Evolutionary conservation across 2,888 invertebrate genomes (phyloP), one percentile per base, ranked within the genome.

Genomic region (Dicyrtomina minuta): DNA sequence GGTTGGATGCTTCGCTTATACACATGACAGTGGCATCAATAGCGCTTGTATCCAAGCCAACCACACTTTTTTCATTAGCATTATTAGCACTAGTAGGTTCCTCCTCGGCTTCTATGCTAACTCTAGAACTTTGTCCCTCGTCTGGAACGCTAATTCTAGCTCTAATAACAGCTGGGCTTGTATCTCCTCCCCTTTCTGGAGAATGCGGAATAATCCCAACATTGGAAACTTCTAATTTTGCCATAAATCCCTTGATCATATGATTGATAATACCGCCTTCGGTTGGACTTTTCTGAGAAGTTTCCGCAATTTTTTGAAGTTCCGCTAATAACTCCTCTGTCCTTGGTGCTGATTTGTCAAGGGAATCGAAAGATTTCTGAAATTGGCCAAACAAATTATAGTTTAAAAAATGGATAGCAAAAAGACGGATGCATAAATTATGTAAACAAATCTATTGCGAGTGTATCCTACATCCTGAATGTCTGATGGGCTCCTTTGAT

Each of bases 1-100:
- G 17, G 43, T 61, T 64, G n/a, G 55, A 49, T n/a, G 33, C 59
- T 41, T 65, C 66, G 26, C 20, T 55, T 8, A 13, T 61, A 15
- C 66, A 60, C 58, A 67, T 62, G 15, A 64, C 58, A 13, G 70
- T 61, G 6, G 70, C 68, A 27, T 72, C 72, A 66, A 74, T 72
- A 43, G 72, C 74, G 65, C 72, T 74, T 10, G 69, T 72, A 24
- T 74, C 74, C 17, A 74, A 51, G 2, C 72, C 70, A 39, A 72
- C 72, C 27, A 74, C 68, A 60, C 74, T 72, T 53, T 66, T 61
- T 2, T 49, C 44, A 33, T 10, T 56, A n/a, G 49, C 4, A n/a
- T n/a, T n/a, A n/a, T n/a, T n/a, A n/a, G n/a, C n/a, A n/a, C 4
- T 6, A 27, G 17, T 12, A 4, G 17, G 53, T 27, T 72, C 72